A percentile compares a stretch with the other conserved stretches of the same genome.
These are phyloP conservation scores for Passer domesticus DNA, from an alignment of 2,113 vertebrate genomes.

Conservation along the genomic window DNA sequence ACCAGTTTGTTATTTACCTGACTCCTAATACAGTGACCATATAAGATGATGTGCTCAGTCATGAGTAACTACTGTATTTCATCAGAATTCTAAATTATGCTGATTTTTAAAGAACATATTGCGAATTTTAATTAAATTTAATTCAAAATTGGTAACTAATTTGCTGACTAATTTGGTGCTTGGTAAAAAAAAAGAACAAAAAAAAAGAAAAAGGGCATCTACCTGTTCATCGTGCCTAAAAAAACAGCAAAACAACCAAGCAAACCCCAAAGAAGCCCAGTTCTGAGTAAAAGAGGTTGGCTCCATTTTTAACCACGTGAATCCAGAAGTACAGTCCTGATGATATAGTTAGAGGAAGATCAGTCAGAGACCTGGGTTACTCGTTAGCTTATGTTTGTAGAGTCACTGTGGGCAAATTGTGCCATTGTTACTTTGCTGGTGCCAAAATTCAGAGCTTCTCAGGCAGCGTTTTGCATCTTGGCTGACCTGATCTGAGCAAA, in stretches of 20 bases:
- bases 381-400: not conserved
- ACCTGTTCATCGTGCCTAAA: not conserved
- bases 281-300: not conserved
- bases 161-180: not conserved
- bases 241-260: not conserved
- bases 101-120: not conserved
- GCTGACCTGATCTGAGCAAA: not conserved
- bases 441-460: not conserved
- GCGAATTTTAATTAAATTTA: not conserved
- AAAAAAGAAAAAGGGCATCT: not conserved
- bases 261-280: not conserved
- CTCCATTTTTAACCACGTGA: not conserved
- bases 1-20: not conserved
- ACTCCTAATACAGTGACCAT: not conserved
- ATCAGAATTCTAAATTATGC: not conserved
- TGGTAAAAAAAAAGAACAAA: not conserved
- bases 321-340: not conserved
- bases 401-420: not conserved
- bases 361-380: not conserved
- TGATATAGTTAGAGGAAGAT: not conserved
- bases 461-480: not conserved
- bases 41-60: not conserved
- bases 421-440: not conserved
- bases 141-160: not conserved
- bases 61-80: not conserved